A percentile compares a stretch with the other conserved stretches of the same genome.
Conservation (phyloP, 2,888 invertebrate species). For the Hyposoter dolosus region DNA sequence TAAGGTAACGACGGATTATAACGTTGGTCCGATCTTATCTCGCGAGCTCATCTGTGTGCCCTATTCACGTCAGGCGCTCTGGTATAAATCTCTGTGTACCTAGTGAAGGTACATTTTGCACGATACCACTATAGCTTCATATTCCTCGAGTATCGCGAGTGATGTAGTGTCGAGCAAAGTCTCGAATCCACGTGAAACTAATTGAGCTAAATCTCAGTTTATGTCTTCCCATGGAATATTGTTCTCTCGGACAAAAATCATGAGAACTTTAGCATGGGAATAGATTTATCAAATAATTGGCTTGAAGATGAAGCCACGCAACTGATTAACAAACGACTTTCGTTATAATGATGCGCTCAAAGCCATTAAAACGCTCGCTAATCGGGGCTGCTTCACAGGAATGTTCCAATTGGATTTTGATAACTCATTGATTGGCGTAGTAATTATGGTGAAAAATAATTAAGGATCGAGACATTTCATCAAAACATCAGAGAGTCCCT, state of each 20-base stretch:
- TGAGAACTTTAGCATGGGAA: background rate
- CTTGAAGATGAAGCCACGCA: background rate
- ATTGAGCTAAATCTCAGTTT: conserved; percentile 12
- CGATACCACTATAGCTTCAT: conserved; percentile 39
- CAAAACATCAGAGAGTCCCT: background rate
- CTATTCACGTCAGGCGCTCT: conserved; percentile 52
- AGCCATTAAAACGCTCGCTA: background rate
- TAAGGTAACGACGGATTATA: conserved; percentile 62
- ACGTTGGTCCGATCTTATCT: conserved; percentile 62
- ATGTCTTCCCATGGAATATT: background rate
- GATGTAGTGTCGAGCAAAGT: conserved; percentile 1
- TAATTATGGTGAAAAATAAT: background rate
- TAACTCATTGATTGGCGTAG: background rate
- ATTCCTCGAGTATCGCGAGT: conserved; percentile 32
- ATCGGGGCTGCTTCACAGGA: background rate
- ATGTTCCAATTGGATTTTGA: background rate
- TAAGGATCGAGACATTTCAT: background rate
- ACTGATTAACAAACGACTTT: background rate
- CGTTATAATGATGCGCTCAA: background rate
- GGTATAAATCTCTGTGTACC: conserved; percentile 43
- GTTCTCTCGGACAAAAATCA: background rate
- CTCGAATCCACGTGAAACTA: conserved; percentile 10
- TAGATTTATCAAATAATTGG: background rate
- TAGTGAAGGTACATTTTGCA: conserved; percentile 35
- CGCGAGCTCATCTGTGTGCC: conserved; percentile 53